Percentiles rank a stretch among this genome's conserved stretches.
phyloP scores from a whole-genome alignment of 2,797 vertebrate species.

The Coreius guichenoti region DNA sequence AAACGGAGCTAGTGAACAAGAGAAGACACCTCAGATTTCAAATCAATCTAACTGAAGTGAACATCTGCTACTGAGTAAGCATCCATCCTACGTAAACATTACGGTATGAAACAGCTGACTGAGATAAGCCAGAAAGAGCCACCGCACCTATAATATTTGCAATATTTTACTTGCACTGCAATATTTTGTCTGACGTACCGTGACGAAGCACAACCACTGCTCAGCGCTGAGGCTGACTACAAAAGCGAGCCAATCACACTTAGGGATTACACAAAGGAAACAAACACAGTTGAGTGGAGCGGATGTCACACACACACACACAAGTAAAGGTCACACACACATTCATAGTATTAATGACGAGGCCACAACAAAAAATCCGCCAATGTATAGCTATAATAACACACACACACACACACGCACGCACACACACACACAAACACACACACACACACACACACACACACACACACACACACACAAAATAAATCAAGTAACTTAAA shows the following conservation, averaged over 20 bases:
- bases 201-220: constrained; percentile 37
- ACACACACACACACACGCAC: not conserved
- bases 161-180: constrained; percentile 1
- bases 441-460: constrained; percentile 4
- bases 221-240: constrained; percentile 48
- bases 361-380: not conserved
- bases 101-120: constrained; percentile 16
- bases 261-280: constrained; percentile 23
- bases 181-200: constrained; percentile 29
- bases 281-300: constrained; percentile 11
- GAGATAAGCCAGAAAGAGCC: not conserved
- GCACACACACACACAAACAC: too few relatives aligned
- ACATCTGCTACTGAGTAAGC: constrained; percentile 17
- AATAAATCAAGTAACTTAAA: not conserved
- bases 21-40: constrained; percentile 3
- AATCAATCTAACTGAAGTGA: constrained; percentile 6
- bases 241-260: constrained; percentile 45
- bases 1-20: constrained; percentile 14
- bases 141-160: constrained; percentile 1
- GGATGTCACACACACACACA: constrained; percentile 8
- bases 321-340: constrained; percentile 50
- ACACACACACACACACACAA: not conserved
- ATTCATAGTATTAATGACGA: constrained; percentile 23
- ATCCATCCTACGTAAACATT: constrained; percentile 28
- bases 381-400: constrained; percentile 14